phyloP scores from a whole-genome alignment of 2,797 vertebrate species.

The Mastacembelus armatus region DNA sequence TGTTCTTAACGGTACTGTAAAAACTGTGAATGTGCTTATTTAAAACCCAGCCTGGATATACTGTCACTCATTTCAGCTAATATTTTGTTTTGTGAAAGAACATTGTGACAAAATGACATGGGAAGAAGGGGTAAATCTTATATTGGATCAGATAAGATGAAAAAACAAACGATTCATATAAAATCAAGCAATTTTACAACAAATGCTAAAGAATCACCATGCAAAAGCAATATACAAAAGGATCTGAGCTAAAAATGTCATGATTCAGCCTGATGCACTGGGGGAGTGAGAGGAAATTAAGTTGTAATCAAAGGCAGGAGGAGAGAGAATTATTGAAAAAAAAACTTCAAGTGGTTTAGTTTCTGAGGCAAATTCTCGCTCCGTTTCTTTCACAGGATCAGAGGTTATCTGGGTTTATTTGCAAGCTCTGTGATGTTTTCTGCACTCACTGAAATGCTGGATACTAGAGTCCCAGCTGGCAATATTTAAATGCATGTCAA shows the following conservation, averaged over 20 bases:
- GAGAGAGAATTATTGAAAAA: conserved; percentile 16
- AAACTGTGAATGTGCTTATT: conserved; percentile 16
- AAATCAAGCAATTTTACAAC: neutral
- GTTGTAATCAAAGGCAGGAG: conserved; percentile 20
- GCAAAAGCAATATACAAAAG: neutral
- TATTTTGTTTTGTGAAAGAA: neutral
- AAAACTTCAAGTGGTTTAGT: conserved; percentile 40
- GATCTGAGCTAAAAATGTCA: conserved; percentile 6
- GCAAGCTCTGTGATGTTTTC: conserved; percentile 49
- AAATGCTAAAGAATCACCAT: conserved; percentile 12
- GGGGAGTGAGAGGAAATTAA: conserved; percentile 16
- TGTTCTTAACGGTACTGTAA: conserved; percentile 1
- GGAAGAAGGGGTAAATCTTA: neutral
- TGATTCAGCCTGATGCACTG: conserved; percentile 2
- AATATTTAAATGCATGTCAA: conserved; percentile 38
- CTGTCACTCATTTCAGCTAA: neutral
- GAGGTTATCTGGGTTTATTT: conserved; percentile 53
- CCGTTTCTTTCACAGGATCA: conserved; percentile 31
- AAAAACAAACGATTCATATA: neutral
- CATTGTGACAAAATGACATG: neutral
- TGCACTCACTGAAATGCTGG: conserved; percentile 17
- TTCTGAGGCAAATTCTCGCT: conserved; percentile 30
- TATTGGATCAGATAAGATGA: neutral
- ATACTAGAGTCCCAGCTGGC: conserved; percentile 31
- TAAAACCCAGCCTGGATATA: neutral